Base-by-base conservation (phyloP, 2,888 invertebrate genomes). In the Tiliacea citrago region DNA sequence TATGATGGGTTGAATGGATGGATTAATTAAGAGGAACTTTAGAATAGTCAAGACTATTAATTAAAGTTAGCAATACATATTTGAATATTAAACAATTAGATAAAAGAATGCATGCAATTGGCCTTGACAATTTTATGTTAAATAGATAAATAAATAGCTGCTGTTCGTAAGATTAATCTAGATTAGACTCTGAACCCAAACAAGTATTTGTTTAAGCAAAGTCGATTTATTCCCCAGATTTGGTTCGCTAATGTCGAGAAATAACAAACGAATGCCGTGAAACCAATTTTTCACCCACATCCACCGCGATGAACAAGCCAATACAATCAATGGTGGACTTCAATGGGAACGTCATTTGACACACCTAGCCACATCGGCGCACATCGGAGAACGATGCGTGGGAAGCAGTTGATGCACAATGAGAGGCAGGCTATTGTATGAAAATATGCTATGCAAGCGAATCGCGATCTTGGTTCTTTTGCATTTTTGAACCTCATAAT, bases 331-430 rank as follows among this genome's bases (percentile, higher is more conserved):
- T 68, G 70, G 58, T 21, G 8, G n/a, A 65, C 13, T 60, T 83
- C 60, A 82, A 83, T 82, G 51, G 72, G n/a, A 55, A 53, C 76
- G 60, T 55, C 84, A 73, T 78, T 73, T 79, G 82, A 81, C 84
- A 73, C 82, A 76, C 82, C 81, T 82, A 63, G 5, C 24, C 42
- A 47, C 51, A 45, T 77, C 49, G 67, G 58, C 16, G 16, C 42
- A 73, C 67, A 68, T 65, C 73, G 61, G 55, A 51, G 58, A 75
- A 69, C 29, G 81, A 69, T 70, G 84, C 82, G 82, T 83, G 82
- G 82, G 82, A 82, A 82, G 68, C 73, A 57, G 9, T 51, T 60
- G 63, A 68, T 57, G 69, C 63, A 76, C 73, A 76, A 73, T 76
- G 53, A 57, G 58, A 73, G 58, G 63, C 68, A 53, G 35, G 47